Base-by-base conservation (phyloP, 2,797 vertebrate genomes). In the Characodon lateralis region DNA sequence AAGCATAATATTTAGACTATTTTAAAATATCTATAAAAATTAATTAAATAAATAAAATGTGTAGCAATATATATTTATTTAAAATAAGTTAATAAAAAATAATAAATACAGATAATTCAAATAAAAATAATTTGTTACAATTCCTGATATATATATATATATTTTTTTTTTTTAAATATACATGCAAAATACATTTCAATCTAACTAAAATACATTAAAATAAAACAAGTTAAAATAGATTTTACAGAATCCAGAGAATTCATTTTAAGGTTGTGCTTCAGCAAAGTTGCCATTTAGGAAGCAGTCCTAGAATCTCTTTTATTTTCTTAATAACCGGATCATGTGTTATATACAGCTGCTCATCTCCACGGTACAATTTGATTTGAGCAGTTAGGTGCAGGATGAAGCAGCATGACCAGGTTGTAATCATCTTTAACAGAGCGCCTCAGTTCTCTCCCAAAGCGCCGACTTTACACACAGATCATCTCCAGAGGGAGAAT, bases 371-470 rank as follows among this genome's bases (percentile, higher is more conserved):
- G 35, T 41, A 22, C 8, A 1, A 7, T 9, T 66, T 24, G 6
- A 0, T 66, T 41, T 13, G 18, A 9, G 41, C 71, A 31, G 13
- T 43, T 65, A 8, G 8, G 18, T 69, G 61, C 71, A 69, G 26
- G 71, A 79, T n/a, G 31, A 73, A 26, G 39, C 48, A 46, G 61
- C 24, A 22, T 22, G 22, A 65, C 14, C 61, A 65, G 61, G 18
- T 0, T 66, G 16, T 16, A 75, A 75, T 61, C 71, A 71, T 0
- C 74, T 26, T 41, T 7, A 24, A 28, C 73, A 59, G 24, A 53
- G 50, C 26, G 65, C 22, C 74, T 72, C 39, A 66, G 35, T 39
- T 74, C 78, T 77, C 71, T 58, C 81, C 28, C 58, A 31, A 31
- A 35, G 2, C 61, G 31, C 31, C 2, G 16, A 8, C 2, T 65